These are phyloP conservation scores for Heliothis subflexa DNA, from an alignment of 1,140 invertebrate species.

Conservation along the genomic window DNA sequence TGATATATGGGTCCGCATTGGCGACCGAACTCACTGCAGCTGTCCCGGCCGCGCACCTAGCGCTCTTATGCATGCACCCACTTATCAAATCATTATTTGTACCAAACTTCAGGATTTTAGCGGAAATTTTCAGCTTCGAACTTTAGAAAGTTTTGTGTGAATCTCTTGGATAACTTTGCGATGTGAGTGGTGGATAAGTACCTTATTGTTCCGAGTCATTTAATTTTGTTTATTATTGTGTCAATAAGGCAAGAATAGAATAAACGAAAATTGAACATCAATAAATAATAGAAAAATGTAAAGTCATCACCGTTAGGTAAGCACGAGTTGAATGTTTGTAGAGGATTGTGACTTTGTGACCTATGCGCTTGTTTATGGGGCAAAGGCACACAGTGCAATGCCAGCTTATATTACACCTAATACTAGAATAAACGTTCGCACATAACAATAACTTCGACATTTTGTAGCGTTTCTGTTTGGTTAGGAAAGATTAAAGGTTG, in stretches of 20 bases:
- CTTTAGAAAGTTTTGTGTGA: neutral
- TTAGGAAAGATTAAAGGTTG: constrained; percentile 4
- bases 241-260: neutral
- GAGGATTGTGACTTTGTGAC: constrained; percentile 36
- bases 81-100: constrained; percentile 43
- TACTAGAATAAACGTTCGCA: constrained; percentile 19
- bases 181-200: neutral
- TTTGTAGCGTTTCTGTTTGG: constrained; percentile 26
- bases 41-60: constrained; percentile 43
- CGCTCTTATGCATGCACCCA: constrained; percentile 26
- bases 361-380: constrained; percentile 29
- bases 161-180: neutral
- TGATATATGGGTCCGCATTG: constrained; percentile 75
- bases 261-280: neutral
- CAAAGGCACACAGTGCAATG: constrained; percentile 24
- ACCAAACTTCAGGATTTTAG: constrained; percentile 16
- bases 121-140: neutral
- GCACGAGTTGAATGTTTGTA: constrained; percentile 20
- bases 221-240: too few species aligned
- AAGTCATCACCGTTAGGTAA: constrained; percentile 2
- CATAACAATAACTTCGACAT: constrained; percentile 32
- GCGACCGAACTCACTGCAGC: constrained; percentile 63
- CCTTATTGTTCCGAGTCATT: too few species aligned
- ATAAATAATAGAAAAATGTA: neutral
- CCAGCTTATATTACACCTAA: constrained; percentile 27